phyloP scores from a whole-genome alignment of 2,113 vertebrate species.

The Pandion haliaetus region DNA sequence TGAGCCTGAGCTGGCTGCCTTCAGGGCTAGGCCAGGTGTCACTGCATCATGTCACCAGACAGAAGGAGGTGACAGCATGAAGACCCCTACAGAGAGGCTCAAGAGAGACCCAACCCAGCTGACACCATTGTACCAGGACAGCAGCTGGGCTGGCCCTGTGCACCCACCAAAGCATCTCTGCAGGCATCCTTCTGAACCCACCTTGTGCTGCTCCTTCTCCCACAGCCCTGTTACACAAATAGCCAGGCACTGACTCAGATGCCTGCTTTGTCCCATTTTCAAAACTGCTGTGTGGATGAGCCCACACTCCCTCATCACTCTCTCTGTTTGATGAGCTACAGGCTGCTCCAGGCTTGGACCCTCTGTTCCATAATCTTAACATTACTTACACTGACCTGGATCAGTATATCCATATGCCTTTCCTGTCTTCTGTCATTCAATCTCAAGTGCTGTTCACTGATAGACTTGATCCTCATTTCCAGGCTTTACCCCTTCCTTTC shows the following conservation, averaged over 20 bases:
- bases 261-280: neutral
- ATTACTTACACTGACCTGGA: neutral
- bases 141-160: neutral
- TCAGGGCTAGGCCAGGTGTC: neutral
- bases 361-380: neutral
- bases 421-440: neutral
- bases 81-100: neutral
- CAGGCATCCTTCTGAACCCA: neutral
- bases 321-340: neutral
- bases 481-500: neutral
- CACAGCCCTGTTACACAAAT: neutral
- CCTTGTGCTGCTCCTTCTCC: neutral
- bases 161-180: neutral
- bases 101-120: neutral
- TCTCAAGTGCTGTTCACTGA: neutral
- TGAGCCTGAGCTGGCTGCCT: neutral
- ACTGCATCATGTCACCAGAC: neutral
- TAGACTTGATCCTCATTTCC: neutral
- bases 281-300: neutral
- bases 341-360: neutral
- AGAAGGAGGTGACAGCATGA: neutral
- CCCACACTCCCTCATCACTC: neutral
- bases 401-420: neutral
- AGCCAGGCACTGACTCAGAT: neutral
- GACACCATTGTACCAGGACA: rapidly evolving